Evolutionary conservation across 2,888 invertebrate species (phyloP), one percentile per base, ranked within the genome.

Genomic region (Allophyes oxyacanthae): DNA sequence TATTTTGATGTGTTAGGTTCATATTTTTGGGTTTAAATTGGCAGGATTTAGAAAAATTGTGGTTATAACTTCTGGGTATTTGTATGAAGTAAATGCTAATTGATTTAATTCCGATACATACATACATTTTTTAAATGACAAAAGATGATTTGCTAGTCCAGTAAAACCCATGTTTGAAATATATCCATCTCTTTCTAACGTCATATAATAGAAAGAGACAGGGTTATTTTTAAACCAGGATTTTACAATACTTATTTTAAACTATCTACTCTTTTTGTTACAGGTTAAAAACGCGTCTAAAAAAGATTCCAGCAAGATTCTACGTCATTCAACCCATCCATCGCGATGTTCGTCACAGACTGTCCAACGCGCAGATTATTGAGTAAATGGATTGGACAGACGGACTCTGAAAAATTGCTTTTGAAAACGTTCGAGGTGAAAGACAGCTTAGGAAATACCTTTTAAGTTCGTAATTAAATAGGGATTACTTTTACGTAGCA

Each of bases 321-420:
- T 52, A 58, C 7, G 60, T 64, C 59, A 14, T 36, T 38, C 38
- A 51, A 60, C 32, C 57, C 60, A 72, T 72, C 58, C 48, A 59
- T 70, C 62, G 43, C 37, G 44, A 66, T 67, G 64, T 64, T 75
- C 58, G 67, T 72, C 74, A 75, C 72, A 49, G 60, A 57, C 69
- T 61, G 72, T 64, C 76, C 70, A 63, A 68, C 56, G 26, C 37
- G 52, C 64, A 70, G 75, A 75, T 75, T 67, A 75, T 75, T 75
- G 75, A 75, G 70, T 45, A 46, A 72, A 57, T 55, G 56, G 49
- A 43, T 61, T 53, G 58, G 73, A 75, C 70, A 68, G 73, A 61
- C 48, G 57, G 61, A 74, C 75, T 68, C 68, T 74, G 75, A 69
- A 66, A 75, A 75, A 75, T 72, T 60, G 70, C 67, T 56, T 72